These are phyloP conservation scores for Pluvianellus socialis DNA, from an alignment of 2,113 vertebrate species.

Conservation along the genomic window DNA sequence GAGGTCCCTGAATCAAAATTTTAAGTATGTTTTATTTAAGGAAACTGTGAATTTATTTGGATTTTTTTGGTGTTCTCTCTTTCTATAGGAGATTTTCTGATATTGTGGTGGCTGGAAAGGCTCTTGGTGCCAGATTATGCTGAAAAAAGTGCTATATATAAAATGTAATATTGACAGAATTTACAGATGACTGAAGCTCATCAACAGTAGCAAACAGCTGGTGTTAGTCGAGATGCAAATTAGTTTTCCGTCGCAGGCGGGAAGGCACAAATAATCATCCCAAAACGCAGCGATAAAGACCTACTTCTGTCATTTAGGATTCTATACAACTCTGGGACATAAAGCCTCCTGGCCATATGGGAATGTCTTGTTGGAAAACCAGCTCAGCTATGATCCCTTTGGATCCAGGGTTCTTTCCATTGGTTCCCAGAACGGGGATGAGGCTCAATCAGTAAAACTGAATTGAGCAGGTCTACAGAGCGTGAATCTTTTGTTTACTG, in stretches of 20 bases:
- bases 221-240: constrained; percentile 52
- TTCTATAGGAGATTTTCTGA: neutral
- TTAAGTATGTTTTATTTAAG: neutral
- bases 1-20: neutral
- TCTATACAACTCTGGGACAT: neutral
- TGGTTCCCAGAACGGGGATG: neutral
- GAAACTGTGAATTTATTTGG: neutral
- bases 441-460: neutral
- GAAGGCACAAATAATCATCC: constrained; percentile 17
- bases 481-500: neutral
- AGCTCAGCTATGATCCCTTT: neutral
- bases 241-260: constrained; percentile 25
- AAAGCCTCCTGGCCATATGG: neutral
- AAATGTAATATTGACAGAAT: constrained; percentile 29
- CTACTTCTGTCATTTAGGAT: neutral
- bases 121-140: neutral
- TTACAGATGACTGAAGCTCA: constrained; percentile 39
- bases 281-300: neutral
- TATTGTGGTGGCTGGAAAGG: neutral
- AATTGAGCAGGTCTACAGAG: neutral
- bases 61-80: neutral
- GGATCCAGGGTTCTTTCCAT: neutral
- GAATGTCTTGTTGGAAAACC: neutral
- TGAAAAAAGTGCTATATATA: neutral
- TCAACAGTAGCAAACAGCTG: constrained; percentile 62